Evolutionary conservation across 2,888 invertebrate species (phyloP).

Genomic region (Ennomos quercinarius): DNA sequence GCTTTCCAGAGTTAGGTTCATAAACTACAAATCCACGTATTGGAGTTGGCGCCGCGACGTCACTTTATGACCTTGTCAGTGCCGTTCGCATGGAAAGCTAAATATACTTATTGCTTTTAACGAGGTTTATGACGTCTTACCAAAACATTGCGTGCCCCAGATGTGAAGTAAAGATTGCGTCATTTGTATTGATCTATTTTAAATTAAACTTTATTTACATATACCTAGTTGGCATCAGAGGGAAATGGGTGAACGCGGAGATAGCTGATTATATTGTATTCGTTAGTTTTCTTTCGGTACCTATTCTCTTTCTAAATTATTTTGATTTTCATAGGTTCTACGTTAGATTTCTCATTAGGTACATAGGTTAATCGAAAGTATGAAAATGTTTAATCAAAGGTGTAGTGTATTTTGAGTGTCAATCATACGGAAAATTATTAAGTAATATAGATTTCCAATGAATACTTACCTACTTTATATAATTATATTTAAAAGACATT

Average conservation of each 20-base stretch:
- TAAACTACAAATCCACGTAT: conserved; percentile 8
- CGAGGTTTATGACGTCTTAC: conserved; percentile 39
- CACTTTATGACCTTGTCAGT: conserved; percentile 34
- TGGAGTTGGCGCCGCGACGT: conserved; percentile 5
- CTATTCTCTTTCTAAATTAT: too few relatives aligned
- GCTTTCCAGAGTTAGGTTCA: too few relatives aligned
- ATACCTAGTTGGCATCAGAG: not conserved
- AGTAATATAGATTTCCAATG: too few relatives aligned
- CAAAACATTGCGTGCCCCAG: conserved; percentile 35
- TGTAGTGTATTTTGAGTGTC: too few relatives aligned
- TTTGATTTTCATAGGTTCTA: too few relatives aligned
- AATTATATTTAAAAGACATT: too few relatives aligned
- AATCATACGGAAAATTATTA: too few relatives aligned
- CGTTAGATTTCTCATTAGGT: too few relatives aligned
- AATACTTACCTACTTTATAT: too few relatives aligned
- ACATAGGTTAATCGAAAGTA: too few relatives aligned
- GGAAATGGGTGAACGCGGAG: conserved; percentile 1
- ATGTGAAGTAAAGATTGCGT: conserved; percentile 24
- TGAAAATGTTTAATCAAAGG: too few relatives aligned
- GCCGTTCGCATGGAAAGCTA: conserved; percentile 41
- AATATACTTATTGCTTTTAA: conserved; percentile 49
- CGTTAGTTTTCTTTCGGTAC: not conserved
- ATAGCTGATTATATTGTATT: not conserved
- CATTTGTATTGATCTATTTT: conserved; percentile 25
- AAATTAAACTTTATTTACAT: conserved; percentile 8